Percentiles rank a stretch among this genome's conserved stretches.
These are phyloP conservation scores for Phataginus tricuspis DNA, from an alignment of 2,797 vertebrate genomes.

Conservation along the genomic window DNA sequence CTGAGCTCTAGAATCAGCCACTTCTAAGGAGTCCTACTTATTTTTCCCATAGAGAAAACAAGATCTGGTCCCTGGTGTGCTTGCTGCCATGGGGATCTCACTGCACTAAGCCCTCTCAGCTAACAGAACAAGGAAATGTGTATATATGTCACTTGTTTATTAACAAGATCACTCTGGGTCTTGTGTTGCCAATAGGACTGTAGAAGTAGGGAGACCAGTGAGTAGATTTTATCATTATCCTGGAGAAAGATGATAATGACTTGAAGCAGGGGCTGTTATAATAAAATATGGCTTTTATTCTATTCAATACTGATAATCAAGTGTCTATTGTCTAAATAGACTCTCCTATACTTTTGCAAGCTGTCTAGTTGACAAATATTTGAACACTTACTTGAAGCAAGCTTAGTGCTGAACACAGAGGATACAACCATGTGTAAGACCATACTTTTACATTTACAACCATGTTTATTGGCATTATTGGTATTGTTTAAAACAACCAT, in stretches of 20 bases:
- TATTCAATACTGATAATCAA: neutral
- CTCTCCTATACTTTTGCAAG: neutral
- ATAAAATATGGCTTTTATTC: neutral
- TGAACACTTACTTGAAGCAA: neutral
- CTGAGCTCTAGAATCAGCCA: neutral
- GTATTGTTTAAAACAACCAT: neutral
- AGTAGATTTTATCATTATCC: neutral
- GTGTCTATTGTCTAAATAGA: neutral
- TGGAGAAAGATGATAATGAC: neutral
- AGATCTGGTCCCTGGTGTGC: neutral
- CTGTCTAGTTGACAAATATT: neutral
- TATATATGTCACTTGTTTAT: neutral
- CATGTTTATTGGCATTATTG: neutral
- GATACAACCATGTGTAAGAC: neutral
- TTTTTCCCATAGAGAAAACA: neutral
- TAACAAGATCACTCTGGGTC: neutral
- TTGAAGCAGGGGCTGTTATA: neutral
- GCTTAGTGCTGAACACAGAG: neutral
- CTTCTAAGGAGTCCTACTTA: neutral
- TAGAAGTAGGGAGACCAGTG: neutral
- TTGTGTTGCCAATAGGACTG: neutral
- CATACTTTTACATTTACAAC: neutral
- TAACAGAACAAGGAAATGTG: neutral
- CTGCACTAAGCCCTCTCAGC: neutral
- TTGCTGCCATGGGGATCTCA: neutral